phyloP scores from a whole-genome alignment of 1,140 invertebrate genomes.

The Sitophilus oryzae region DNA sequence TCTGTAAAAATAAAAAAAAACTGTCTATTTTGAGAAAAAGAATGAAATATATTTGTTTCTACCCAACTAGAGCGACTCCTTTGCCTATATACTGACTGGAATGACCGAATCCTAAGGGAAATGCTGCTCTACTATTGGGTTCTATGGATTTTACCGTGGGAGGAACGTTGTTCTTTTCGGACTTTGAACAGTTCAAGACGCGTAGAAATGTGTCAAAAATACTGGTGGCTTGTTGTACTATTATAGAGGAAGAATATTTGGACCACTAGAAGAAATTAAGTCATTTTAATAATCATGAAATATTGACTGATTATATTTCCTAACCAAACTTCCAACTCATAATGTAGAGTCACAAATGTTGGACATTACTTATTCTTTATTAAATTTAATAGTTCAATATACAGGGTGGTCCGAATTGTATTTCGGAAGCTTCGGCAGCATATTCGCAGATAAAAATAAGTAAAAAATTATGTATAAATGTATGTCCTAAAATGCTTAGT shows the following conservation, averaged over 20 bases:
- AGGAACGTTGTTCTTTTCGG: slow-evolving; percentile 61
- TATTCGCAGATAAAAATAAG: no score
- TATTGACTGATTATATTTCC: no score
- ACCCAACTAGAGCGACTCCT: slow-evolving; percentile 79
- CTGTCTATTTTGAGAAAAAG: not conserved
- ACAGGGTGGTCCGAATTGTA: no score
- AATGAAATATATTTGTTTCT: slow-evolving; percentile 29
- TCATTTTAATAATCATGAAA: slow-evolving; percentile 1
- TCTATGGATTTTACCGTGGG: slow-evolving; percentile 66
- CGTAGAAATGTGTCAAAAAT: slow-evolving; percentile 49
- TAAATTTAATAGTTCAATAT: no score
- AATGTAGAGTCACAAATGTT: not conserved
- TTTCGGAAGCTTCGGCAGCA: no score
- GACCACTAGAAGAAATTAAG: slow-evolving; percentile 54
- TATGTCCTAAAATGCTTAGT: no score
- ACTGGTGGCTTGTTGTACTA: slow-evolving; percentile 53
- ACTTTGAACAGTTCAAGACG: slow-evolving; percentile 45
- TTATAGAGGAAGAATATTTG: slow-evolving; percentile 54
- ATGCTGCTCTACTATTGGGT: slow-evolving; percentile 69
- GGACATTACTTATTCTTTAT: no score
- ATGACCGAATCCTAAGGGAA: slow-evolving; percentile 89
- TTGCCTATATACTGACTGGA: slow-evolving; percentile 73
- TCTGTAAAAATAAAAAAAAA: slow-evolving; percentile 47
- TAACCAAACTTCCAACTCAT: no score
- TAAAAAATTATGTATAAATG: no score